Evolutionary conservation across 1,140 invertebrate species (phyloP).

Genomic region (Plectus sambesii): DNA sequence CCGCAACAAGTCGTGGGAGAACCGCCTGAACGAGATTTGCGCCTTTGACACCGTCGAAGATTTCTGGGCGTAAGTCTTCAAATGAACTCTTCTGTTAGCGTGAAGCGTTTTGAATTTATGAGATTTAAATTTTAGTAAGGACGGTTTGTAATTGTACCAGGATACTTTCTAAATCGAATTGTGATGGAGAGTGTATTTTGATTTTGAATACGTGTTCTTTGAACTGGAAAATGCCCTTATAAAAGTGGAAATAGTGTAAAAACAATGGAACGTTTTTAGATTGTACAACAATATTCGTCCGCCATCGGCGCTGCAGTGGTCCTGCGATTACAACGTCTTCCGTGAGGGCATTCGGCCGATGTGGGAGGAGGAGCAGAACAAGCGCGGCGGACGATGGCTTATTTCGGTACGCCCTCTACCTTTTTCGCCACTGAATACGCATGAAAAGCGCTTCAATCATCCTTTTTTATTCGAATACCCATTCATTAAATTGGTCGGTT

Average conservation of each 20-base stretch:
- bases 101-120: slow-evolving; percentile 7
- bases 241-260: no score
- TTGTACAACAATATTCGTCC: slow-evolving; percentile 86
- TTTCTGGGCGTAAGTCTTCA: slow-evolving; percentile 83
- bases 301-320: slow-evolving; percentile 71
- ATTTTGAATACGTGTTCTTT: no score
- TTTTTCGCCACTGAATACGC: no score
- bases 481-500: neutral
- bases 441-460: no score
- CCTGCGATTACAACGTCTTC: slow-evolving; percentile 90
- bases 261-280: slow-evolving; percentile 50
- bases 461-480: slow-evolving; percentile 2
- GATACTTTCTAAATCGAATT: no score
- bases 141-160: no score
- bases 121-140: no score
- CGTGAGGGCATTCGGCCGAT: slow-evolving; percentile 77
- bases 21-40: slow-evolving; percentile 80
- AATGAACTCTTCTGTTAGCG: no score
- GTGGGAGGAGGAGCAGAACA: slow-evolving; percentile 90
- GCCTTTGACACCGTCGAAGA: slow-evolving; percentile 92
- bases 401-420: slow-evolving; percentile 50
- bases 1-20: slow-evolving; percentile 73
- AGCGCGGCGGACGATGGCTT: slow-evolving; percentile 82
- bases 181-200: no score
- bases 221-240: no score